phyloP scores from a whole-genome alignment of 2,888 invertebrate species.

The Vandiemenella viatica region DNA sequence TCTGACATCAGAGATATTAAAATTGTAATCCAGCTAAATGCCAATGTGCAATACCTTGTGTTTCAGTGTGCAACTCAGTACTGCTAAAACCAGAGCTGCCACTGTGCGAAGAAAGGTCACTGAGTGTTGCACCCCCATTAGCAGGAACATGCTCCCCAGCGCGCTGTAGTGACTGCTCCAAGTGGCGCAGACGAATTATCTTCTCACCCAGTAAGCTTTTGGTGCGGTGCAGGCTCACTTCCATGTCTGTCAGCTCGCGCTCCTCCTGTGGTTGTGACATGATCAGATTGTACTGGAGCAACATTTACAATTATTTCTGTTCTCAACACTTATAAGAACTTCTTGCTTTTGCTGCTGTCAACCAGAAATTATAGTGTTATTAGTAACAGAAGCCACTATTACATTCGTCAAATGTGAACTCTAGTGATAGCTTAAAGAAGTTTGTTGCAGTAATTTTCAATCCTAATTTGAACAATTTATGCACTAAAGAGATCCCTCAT shows the following conservation, averaged over 20 bases:
- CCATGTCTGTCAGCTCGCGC: conserved; percentile 67
- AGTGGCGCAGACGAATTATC: conserved; percentile 60
- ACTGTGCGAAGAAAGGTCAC: conserved; percentile 47
- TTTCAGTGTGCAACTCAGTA: conserved; percentile 40
- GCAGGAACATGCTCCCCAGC: conserved; percentile 31
- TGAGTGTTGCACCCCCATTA: conserved; percentile 45
- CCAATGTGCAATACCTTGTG: conserved; percentile 16
- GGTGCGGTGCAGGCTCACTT: conserved; percentile 67
- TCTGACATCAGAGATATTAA: too few relatives aligned
- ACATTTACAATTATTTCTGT: neutral
- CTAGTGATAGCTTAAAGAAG: too few relatives aligned
- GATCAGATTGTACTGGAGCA: neutral
- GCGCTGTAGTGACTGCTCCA: conserved; percentile 59
- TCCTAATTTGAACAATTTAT: too few relatives aligned
- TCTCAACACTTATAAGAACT: neutral
- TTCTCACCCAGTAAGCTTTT: conserved; percentile 58
- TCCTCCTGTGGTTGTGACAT: conserved; percentile 44
- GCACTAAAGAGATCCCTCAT: too few relatives aligned
- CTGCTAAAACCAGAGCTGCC: conserved; percentile 49
- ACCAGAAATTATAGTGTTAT: too few relatives aligned
- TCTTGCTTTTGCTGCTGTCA: too few relatives aligned
- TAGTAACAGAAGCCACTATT: too few relatives aligned
- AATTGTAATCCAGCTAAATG: too few relatives aligned
- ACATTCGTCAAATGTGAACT: too few relatives aligned
- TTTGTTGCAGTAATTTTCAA: too few relatives aligned